Base-by-base conservation (phyloP, 1,140 invertebrate genomes). In the roundworm (Caenorhabditis elegans) region DNA sequence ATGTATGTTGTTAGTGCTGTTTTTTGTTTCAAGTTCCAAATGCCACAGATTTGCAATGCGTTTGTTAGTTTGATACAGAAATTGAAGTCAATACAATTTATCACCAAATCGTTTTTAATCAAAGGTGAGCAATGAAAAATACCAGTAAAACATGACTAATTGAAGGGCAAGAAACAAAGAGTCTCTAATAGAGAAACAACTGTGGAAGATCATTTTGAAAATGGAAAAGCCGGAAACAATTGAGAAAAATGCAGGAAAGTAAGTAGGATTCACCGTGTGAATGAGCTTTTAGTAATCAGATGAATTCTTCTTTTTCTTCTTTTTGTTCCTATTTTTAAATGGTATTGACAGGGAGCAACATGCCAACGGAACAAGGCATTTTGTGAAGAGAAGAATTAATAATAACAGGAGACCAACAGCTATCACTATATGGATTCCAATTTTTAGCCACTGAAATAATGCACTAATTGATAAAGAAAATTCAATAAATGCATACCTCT, bases 231-330 rank as follows among this genome's bases (percentile, higher is more conserved):
- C 39, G 34, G 22, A 43, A 4, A 17, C 39, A 13, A 6, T 19
- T 22, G 60, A 39, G 60, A 43, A n/a, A 70, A 70, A 70, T 39
- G 60, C 60, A 28, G 51, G 60, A n/a, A 22, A 70, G 22, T 39
- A 39, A n/a, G n/a, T n/a, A n/a, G n/a, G n/a, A n/a, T n/a, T n/a
- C 60, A 70, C 60, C 60, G 60, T 70, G 60, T 19, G n/a, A 5
- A 70, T 70, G 60, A 70, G 60, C 60, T 39, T 31, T 70, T 8
- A 70, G 24, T n/a, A 70, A 70, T 39, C 34, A 2, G 60, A 70
- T 70, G 60, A 39, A n/a, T 22, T 70, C 60, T 70, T 70, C 34
- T 70, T 70, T 22, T 70, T 70, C 34, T 39, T 70, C 34, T 70
- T 43, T 43, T 43, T 70, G n/a, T 70, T 70, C n/a, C 60, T 2